Evolutionary conservation across 2,797 vertebrate genomes (phyloP).

Genomic region (Steatocranus sp.): DNA sequence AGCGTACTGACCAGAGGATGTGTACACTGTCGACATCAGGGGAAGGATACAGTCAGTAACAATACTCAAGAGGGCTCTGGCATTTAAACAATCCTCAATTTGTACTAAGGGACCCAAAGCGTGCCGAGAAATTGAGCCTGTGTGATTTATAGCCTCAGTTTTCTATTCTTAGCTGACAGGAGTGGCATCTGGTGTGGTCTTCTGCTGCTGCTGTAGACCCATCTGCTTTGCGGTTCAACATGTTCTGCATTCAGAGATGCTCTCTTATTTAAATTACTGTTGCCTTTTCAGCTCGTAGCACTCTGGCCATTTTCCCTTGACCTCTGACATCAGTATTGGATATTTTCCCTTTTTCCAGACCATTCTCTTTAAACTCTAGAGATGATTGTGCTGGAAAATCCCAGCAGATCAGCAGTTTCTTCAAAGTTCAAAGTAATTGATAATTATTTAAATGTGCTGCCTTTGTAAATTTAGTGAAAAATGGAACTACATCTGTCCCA

Average conservation of each 20-base stretch:
- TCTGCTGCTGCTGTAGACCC: not conserved
- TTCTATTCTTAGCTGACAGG: not conserved
- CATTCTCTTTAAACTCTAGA: not conserved
- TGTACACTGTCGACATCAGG: not conserved
- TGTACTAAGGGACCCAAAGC: not conserved
- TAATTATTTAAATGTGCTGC: not conserved
- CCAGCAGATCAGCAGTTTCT: not conserved
- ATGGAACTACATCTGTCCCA: not conserved
- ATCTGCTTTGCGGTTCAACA: not conserved
- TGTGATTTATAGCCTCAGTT: not conserved
- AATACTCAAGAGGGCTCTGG: not conserved
- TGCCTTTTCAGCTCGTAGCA: not conserved
- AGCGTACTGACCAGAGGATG: not conserved
- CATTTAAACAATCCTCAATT: not conserved
- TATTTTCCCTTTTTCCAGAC: not conserved
- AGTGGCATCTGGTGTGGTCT: not conserved
- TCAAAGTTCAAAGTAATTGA: not conserved
- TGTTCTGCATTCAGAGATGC: not conserved
- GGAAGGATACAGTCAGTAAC: not conserved
- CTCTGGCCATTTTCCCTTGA: not conserved
- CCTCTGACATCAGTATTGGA: not conserved
- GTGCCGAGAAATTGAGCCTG: not conserved
- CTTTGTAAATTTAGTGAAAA: not conserved
- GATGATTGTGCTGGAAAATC: not conserved
- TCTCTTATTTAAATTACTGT: not conserved